Evolutionary conservation across 2,113 vertebrate genomes (phyloP).

Genomic region (Neodontobutis hainanensis): DNA sequence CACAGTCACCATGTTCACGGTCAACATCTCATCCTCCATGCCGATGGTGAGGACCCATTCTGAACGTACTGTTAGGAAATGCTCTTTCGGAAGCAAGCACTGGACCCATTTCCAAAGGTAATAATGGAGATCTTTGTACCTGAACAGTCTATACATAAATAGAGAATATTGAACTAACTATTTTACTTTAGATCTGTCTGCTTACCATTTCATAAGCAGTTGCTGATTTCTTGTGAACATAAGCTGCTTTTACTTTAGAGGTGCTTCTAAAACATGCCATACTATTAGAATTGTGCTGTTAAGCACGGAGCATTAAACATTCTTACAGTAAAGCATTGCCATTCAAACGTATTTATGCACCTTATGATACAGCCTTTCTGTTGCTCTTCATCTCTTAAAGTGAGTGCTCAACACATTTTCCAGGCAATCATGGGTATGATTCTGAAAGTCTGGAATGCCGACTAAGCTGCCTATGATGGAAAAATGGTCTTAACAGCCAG

Average conservation of each 20-base stretch:
- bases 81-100: constrained; percentile 63
- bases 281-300: background rate
- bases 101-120: constrained; percentile 67
- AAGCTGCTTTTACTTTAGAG: constrained; percentile 2
- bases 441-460: constrained; percentile 54
- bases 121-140: constrained; percentile 59
- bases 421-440: constrained; percentile 49
- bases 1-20: constrained; percentile 76
- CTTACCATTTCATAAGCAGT: background rate
- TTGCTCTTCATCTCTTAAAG: constrained; percentile 21
- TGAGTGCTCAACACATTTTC: constrained; percentile 43
- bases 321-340: background rate
- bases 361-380: constrained; percentile 28
- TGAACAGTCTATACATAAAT: constrained; percentile 42
- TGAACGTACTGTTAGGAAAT: constrained; percentile 61
- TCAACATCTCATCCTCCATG: constrained; percentile 83
- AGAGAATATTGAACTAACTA: constrained; percentile 51
- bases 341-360: constrained; percentile 14
- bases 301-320: background rate
- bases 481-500: constrained; percentile 53
- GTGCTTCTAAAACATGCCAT: background rate
- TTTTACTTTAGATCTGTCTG: constrained; percentile 45
- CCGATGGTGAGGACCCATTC: constrained; percentile 66
- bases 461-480: constrained; percentile 35
- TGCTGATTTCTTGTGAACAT: constrained; percentile 1